Percentiles rank a stretch among this genome's conserved stretches.
These are phyloP conservation scores for Calosoma granatense DNA, from an alignment of 1,140 invertebrate genomes.

Conservation along the genomic window DNA sequence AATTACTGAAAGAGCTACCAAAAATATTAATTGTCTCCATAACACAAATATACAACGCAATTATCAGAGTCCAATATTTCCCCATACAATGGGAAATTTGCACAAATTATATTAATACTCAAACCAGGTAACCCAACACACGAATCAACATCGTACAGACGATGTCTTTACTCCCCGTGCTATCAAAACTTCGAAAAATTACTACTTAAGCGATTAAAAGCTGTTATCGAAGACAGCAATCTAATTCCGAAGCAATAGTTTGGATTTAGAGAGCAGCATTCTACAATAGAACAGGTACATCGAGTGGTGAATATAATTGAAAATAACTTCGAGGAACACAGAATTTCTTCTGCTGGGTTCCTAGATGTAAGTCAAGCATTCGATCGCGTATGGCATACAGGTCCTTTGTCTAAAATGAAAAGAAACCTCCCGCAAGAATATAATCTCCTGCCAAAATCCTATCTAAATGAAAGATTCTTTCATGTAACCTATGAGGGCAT, in stretches of 20 bases:
- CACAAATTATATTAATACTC: too few species aligned
- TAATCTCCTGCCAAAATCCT: slow-evolving; percentile 18
- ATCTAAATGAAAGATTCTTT: slow-evolving; percentile 17
- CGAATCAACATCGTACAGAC: slow-evolving; percentile 13
- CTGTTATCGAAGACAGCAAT: slow-evolving; percentile 2
- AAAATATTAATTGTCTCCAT: neutral
- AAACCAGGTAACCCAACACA: slow-evolving; percentile 16
- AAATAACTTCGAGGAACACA: too few species aligned
- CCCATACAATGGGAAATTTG: slow-evolving; percentile 2
- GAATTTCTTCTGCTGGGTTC: slow-evolving; percentile 19
- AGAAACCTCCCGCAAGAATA: slow-evolving; percentile 11
- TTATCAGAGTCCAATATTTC: slow-evolving; percentile 16
- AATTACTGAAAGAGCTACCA: slow-evolving; percentile 15
- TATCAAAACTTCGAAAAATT: too few species aligned
- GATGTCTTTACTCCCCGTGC: neutral
- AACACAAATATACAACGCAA: neutral
- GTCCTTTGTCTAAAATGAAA: slow-evolving; percentile 20
- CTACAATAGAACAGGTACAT: neutral
- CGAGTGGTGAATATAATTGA: neutral
- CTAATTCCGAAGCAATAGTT: neutral
- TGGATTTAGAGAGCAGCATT: neutral
- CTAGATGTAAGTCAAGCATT: slow-evolving; percentile 25
- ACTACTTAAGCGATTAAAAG: too few species aligned
- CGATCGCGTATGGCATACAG: slow-evolving; percentile 25
- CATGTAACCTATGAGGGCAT: slow-evolving; percentile 15